Percentiles rank a stretch among this genome's conserved stretches.
Conservation (phyloP, 2,888 invertebrate genomes). For the Laspeyria flexula region DNA sequence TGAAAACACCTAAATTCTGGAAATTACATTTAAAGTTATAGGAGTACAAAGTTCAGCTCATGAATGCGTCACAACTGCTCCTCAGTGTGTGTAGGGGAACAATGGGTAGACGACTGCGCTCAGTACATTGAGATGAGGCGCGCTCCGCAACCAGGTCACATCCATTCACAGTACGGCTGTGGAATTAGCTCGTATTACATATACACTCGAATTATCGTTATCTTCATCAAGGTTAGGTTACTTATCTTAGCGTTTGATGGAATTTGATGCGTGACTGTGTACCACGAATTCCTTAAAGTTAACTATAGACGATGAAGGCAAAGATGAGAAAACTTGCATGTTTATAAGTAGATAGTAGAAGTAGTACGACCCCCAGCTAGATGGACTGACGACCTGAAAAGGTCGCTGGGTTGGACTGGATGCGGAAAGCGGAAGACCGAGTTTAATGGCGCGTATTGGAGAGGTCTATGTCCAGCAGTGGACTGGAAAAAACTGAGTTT, state of each 20-base stretch:
- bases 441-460: too few relatives aligned
- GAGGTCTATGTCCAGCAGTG: too few relatives aligned
- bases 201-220: neutral
- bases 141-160: conserved; percentile 42
- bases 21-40: neutral
- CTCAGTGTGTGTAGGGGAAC: conserved; percentile 20
- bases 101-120: conserved; percentile 34
- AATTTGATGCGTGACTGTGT: too few relatives aligned
- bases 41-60: conserved; percentile 22
- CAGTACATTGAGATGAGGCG: conserved; percentile 35
- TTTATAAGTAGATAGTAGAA: too few relatives aligned
- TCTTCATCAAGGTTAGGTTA: neutral
- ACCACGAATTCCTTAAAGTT: too few relatives aligned
- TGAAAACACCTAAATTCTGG: neutral
- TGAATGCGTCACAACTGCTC: conserved; percentile 35
- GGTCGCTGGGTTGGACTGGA: too few relatives aligned
- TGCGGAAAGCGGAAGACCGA: too few relatives aligned
- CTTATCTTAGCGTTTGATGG: neutral
- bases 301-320: too few relatives aligned
- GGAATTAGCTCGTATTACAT: conserved; percentile 28
- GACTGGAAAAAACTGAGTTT: too few relatives aligned
- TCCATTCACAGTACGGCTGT: conserved; percentile 30
- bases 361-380: too few relatives aligned
- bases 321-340: too few relatives aligned
- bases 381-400: too few relatives aligned